These are phyloP conservation scores for Holocentrus rufus DNA, from an alignment of 2,797 vertebrate species.

Conservation along the genomic window DNA sequence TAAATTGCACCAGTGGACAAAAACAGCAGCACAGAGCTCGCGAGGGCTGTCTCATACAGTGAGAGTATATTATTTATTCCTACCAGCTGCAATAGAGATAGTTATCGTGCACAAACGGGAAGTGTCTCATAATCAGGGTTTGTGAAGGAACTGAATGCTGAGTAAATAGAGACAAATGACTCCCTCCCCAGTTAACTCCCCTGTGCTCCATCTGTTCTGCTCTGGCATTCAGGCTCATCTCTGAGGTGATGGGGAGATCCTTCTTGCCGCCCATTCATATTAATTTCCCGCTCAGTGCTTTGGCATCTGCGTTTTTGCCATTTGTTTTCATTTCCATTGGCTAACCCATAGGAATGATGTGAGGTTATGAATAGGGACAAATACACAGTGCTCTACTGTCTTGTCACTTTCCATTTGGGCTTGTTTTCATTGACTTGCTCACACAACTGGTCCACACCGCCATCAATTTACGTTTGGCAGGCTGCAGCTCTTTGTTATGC, in stretches of 20 bases:
- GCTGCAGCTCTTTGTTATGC: not conserved
- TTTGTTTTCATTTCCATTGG: conserved; percentile 37
- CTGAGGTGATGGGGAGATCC: conserved; percentile 19
- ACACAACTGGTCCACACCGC: not conserved
- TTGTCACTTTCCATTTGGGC: conserved; percentile 23
- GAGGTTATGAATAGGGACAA: conserved; percentile 20
- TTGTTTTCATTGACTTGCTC: conserved; percentile 17
- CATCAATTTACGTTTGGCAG: conserved; percentile 13
- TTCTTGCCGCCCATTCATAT: conserved; percentile 19
- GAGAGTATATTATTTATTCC: not conserved
- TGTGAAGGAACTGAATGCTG: conserved; percentile 8
- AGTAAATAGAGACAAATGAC: conserved; percentile 27
- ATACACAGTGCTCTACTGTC: conserved; percentile 23
- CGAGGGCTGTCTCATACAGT: not conserved
- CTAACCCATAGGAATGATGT: conserved; percentile 31
- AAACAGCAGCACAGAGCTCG: not conserved
- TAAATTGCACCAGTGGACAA: not conserved
- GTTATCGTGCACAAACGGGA: conserved; percentile 15
- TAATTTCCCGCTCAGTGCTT: conserved; percentile 14
- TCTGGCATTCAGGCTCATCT: conserved; percentile 22
- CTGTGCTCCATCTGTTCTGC: conserved; percentile 9
- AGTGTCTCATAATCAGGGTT: conserved; percentile 24
- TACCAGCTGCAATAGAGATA: not conserved
- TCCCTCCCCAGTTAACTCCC: not conserved
- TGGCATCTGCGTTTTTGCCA: conserved; percentile 11